A percentile compares a stretch with the other conserved stretches of the same genome.
Evolutionary conservation across 2,888 invertebrate species (phyloP).

Genomic region (Ormyrus thymus): DNA sequence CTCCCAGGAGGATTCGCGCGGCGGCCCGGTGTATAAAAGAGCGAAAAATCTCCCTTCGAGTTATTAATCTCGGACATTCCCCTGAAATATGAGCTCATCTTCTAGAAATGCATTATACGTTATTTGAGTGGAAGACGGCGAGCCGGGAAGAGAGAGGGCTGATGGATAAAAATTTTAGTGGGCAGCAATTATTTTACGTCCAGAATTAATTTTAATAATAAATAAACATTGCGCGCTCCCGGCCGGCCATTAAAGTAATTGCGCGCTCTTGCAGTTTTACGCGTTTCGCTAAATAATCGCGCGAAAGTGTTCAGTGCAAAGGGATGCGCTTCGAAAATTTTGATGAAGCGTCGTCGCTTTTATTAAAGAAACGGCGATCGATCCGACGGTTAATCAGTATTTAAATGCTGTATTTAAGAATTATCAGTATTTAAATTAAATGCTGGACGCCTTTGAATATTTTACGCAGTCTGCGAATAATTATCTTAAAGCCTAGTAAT

Average conservation of each 20-base stretch:
- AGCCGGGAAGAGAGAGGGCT: too few species aligned
- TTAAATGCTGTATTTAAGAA: not conserved
- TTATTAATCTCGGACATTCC: conserved; percentile 63
- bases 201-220: conserved; percentile 37
- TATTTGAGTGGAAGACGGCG: conserved; percentile 42
- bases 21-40: conserved; percentile 8
- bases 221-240: conserved; percentile 20
- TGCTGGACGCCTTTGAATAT: not conserved
- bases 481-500: too few species aligned
- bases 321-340: not conserved
- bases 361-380: too few species aligned
- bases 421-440: not conserved
- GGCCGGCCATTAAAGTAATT: conserved; percentile 34
- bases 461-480: not conserved
- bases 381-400: not conserved
- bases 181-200: conserved; percentile 39
- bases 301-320: not conserved
- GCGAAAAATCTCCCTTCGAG: conserved; percentile 40
- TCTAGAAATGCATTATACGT: conserved; percentile 66
- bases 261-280: conserved; percentile 19
- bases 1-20: conserved; percentile 1
- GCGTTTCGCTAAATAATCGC: conserved; percentile 2
- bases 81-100: conserved; percentile 69
- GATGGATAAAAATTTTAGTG: conserved; percentile 26
- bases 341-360: not conserved